Evolutionary conservation across 2,797 vertebrate species (phyloP).

Genomic region (Calcarius lapponicus): DNA sequence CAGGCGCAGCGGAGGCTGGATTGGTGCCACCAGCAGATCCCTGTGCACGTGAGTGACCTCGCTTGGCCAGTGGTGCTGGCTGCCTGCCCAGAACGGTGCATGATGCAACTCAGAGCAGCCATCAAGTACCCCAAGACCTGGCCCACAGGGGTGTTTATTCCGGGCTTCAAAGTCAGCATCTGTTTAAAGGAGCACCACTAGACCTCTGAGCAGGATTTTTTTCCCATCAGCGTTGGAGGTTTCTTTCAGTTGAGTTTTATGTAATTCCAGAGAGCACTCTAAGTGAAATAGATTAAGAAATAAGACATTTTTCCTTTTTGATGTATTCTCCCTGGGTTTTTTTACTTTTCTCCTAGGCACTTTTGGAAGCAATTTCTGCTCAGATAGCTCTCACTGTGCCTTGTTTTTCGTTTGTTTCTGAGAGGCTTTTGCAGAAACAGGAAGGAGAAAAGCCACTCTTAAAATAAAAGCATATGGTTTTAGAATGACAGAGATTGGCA

Average conservation of each 20-base stretch:
- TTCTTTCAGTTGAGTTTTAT: not conserved
- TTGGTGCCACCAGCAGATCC: not conserved
- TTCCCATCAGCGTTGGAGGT: not conserved
- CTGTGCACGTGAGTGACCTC: not conserved
- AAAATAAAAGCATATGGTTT: conserved; percentile 28
- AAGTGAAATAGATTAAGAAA: conserved; percentile 20
- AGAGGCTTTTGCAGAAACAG: not conserved
- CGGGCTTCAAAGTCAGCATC: not conserved
- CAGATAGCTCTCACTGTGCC: not conserved
- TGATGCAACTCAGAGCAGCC: not conserved
- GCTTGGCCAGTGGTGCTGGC: not conserved
- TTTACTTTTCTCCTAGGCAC: not conserved
- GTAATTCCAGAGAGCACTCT: not conserved
- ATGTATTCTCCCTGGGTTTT: not conserved
- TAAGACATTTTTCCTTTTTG: not conserved
- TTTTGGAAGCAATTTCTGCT: conserved; percentile 3
- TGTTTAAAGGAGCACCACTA: not conserved
- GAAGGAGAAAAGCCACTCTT: not conserved
- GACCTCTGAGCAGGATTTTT: not conserved
- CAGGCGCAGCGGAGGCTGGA: not conserved
- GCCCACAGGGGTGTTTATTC: not conserved
- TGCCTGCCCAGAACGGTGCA: not conserved
- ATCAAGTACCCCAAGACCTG: not conserved
- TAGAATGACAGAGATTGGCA: conserved; percentile 17
- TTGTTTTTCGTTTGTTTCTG: not conserved